These are phyloP conservation scores for Merops nubicus DNA, from an alignment of 2,113 vertebrate species.

Conservation along the genomic window DNA sequence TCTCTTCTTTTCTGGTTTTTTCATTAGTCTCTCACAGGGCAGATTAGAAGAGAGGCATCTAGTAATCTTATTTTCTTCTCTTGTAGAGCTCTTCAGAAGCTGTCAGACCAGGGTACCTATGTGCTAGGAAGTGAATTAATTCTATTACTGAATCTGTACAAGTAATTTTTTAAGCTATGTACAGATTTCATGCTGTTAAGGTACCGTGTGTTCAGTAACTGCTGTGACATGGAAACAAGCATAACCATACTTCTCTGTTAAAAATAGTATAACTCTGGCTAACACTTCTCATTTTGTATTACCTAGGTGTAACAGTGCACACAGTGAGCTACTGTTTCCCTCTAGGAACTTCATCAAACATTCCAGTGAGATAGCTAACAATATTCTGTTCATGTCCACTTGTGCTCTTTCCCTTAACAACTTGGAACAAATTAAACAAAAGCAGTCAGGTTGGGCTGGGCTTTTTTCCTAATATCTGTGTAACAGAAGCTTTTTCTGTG, in stretches of 20 bases:
- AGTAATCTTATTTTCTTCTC: not conserved
- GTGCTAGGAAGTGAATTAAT: not conserved
- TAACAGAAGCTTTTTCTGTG: constrained; percentile 26
- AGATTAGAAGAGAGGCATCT: not conserved
- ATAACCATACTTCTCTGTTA: not conserved
- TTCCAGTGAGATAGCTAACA: not conserved
- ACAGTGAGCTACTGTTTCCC: not conserved
- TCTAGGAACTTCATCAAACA: not conserved
- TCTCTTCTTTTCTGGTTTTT: not conserved
- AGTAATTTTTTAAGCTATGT: not conserved
- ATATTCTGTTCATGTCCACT: not conserved
- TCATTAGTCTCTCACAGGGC: not conserved
- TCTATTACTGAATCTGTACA: not conserved
- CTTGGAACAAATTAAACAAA: not conserved
- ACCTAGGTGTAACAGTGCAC: not conserved
- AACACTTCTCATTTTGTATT: not conserved
- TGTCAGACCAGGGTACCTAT: not conserved
- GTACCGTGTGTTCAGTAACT: not conserved
- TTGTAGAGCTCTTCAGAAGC: not conserved
- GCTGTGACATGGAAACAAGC: not conserved
- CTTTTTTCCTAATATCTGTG: not conserved
- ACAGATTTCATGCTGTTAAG: not conserved
- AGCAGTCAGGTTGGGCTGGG: not conserved
- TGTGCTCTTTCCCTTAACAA: not conserved
- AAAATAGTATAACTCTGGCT: not conserved